Evolutionary conservation across 2,797 vertebrate species (phyloP), one percentile per base, ranked within the genome.

Genomic region (Acanthis flammea): DNA sequence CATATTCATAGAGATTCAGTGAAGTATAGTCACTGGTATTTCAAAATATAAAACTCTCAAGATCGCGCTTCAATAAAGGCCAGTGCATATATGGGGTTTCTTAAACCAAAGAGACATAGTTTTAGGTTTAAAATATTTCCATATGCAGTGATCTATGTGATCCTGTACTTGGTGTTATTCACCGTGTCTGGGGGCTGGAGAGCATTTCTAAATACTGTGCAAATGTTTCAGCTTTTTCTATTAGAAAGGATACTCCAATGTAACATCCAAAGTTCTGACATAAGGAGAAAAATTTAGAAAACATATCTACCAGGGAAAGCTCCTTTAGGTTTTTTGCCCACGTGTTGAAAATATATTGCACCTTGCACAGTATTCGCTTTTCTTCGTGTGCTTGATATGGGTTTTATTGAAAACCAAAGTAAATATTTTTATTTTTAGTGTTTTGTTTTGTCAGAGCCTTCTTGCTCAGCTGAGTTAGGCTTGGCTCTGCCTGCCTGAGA

Each of bases 1-100:
- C 10, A 18, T 2, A 15, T 48, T 60, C 39, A 16, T 10, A 33
- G n/a, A 41, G 25, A 47, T 41, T n/a, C 1, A 0, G 27, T 37
- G 6, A 82, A 76, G 57, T 39, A 14, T 4, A 45, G n/a, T 28
- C 33, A 41, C 19, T 23, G 22, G 12, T 48, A 45, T 72, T 77
- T 68, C 39, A 66, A 51, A 92, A 75, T n/a, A 39, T 19, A 24
- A 45, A 93, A 3, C 41, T 55, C 25, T 16, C 37, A 19, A 48
- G 47, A 51, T 61, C 58, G 28, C 0, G 1, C 31, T 92, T 51
- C 23, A 23, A 19, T n/a, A n/a, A 73, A 73, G 19, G 17, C 17
- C 68, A 58, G 9, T 41, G 33, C 9, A 14, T 60, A 12, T 54
- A 8, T 42, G 5, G 16, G 6, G 0, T 1, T 12, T 37, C 23